phyloP scores from a whole-genome alignment of 2,797 vertebrate species.

The Chaetophractus vellerosus region DNA sequence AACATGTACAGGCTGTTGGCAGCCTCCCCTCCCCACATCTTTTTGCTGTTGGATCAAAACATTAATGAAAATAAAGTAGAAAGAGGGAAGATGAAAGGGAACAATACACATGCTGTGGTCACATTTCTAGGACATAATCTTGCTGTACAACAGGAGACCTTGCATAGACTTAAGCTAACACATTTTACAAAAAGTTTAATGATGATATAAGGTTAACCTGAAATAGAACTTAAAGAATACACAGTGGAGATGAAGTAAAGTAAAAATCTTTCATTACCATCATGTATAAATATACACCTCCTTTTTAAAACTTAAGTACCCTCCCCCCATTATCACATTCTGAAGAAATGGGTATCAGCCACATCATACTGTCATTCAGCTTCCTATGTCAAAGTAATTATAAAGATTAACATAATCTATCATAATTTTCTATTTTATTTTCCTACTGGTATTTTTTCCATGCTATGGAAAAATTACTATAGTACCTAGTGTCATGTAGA shows the following conservation, averaged over 20 bases:
- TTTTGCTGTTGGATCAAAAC: constrained; percentile 82
- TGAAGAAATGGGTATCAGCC: constrained; percentile 63
- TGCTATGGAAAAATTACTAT: constrained; percentile 46
- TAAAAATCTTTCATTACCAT: constrained; percentile 74
- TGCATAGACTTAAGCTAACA: constrained; percentile 72
- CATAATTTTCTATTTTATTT: constrained; percentile 72
- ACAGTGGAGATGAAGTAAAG: constrained; percentile 77
- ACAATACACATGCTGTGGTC: constrained; percentile 79
- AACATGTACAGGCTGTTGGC: constrained; percentile 68
- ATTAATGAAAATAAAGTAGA: constrained; percentile 80
- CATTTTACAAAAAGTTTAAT: constrained; percentile 81
- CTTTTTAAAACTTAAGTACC: constrained; percentile 65
- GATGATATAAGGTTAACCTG: constrained; percentile 79
- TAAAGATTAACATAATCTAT: constrained; percentile 58
- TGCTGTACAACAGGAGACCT: constrained; percentile 77
- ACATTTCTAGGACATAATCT: constrained; percentile 81
- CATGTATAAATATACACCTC: constrained; percentile 73
- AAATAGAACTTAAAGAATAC: constrained; percentile 81
- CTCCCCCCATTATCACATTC: constrained; percentile 64
- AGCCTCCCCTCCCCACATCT: constrained; percentile 51
- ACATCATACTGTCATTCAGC: constrained; percentile 62
- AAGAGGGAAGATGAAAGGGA: constrained; percentile 72
- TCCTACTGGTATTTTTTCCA: constrained; percentile 61
- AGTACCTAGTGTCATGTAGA: constrained; percentile 53
- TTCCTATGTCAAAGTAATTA: constrained; percentile 66